These are phyloP conservation scores for Neelides folsomi DNA, from an alignment of 2,888 invertebrate species.

Conservation along the genomic window DNA sequence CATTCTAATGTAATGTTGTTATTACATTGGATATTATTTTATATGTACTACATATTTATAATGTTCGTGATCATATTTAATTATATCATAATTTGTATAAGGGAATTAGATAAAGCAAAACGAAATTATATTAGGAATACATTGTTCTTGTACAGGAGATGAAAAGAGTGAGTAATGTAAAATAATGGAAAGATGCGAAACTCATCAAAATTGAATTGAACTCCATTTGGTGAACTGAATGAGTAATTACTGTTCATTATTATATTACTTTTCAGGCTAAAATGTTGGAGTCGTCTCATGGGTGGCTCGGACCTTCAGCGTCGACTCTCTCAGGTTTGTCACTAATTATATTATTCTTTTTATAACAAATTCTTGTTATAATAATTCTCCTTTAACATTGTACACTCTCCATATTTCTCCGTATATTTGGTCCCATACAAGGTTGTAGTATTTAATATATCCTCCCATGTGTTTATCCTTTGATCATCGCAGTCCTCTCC, in stretches of 20 bases:
- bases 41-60: too few relatives aligned
- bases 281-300: conserved; percentile 79
- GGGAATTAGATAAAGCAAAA: too few relatives aligned
- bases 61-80: too few relatives aligned
- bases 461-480: conserved; percentile 9
- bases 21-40: too few relatives aligned
- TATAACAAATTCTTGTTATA: neutral
- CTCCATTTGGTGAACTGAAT: conserved; percentile 22
- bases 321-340: conserved; percentile 66
- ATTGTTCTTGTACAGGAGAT: too few relatives aligned
- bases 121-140: too few relatives aligned
- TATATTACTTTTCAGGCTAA: conserved; percentile 61
- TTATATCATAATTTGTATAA: too few relatives aligned
- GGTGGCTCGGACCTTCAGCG: conserved; percentile 81
- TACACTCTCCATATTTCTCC: neutral
- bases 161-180: too few relatives aligned
- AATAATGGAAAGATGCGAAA: conserved; percentile 2
- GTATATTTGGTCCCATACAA: too few relatives aligned
- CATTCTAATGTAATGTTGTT: too few relatives aligned
- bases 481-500: conserved; percentile 7
- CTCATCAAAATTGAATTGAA: conserved; percentile 22
- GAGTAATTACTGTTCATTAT: conserved; percentile 18
- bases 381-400: neutral
- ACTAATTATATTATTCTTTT: conserved; percentile 2
- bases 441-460: too few relatives aligned